Evolutionary conservation across 2,113 vertebrate genomes (phyloP), one percentile per base, ranked within the genome.

Genomic region (Erythrocercus mccallii): DNA sequence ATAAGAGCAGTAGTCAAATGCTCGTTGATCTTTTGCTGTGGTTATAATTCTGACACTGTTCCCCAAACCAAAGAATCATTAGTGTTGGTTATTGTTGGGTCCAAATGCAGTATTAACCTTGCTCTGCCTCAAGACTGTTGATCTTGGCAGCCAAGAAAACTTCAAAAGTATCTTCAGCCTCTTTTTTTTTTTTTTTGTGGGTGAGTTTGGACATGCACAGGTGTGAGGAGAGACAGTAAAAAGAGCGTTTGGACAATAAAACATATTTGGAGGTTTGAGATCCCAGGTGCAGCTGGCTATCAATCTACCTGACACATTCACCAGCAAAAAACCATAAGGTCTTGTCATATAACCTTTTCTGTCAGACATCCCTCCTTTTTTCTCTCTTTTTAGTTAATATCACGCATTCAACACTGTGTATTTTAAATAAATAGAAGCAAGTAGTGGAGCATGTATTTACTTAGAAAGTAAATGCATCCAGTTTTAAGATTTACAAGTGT

Each of bases 371-470:
- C 13, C 40, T 65, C 18, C 17, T 38, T 42, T 81, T 38, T 66
- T 57, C 50, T 61, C 28, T 38, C 15, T 24, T 76, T 68, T 48
- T 65, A 45, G 25, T 56, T 81, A 60, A 8, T 84, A 31, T 18
- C 4, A n/a, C 44, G 30, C 16, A 48, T 76, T 83, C 8, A 44
- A 48, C n/a, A 25, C 10, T 61, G 15, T 3, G 28, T 65, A 15
- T 65, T 72, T 84, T 33, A 81, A 94, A 44, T n/a, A 87, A 71
- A 85, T 23, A 76, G 18, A 68, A 70, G 12, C 37, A 90, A 81
- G n/a, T 45, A 69, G 21, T 37, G 42, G 22, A 65, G 4, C 42
- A 66, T 44, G 12, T 74, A 48, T 70, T 72, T 85, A 72, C 37
- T 85, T 61, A 58, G 37, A 57, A 83, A 73, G 38, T 2, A 88